phyloP scores from a whole-genome alignment of 2,113 vertebrate species.

The Aegithalos caudatus region DNA sequence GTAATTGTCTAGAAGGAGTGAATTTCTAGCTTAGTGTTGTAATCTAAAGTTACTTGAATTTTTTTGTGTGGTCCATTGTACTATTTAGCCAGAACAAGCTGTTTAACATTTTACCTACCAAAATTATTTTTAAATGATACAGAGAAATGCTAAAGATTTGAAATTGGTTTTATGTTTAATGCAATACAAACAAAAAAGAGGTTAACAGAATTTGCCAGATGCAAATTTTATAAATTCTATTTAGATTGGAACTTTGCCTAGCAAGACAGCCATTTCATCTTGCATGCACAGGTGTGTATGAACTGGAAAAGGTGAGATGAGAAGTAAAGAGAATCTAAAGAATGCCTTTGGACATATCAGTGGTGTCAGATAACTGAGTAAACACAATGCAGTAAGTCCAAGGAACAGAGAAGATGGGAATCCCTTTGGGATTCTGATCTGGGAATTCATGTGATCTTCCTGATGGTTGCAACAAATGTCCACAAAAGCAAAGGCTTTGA shows the following conservation, averaged over 20 bases:
- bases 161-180: conserved; percentile 1
- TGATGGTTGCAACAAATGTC: background rate
- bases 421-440: background rate
- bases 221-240: background rate
- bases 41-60: background rate
- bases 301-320: background rate
- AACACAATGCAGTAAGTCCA: background rate
- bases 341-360: background rate
- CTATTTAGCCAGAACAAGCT: background rate
- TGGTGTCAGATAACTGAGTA: background rate
- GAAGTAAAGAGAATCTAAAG: background rate
- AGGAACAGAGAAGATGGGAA: background rate
- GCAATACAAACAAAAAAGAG: background rate
- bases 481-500: background rate
- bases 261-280: background rate
- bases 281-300: background rate
- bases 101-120: background rate
- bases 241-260: background rate
- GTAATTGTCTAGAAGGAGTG: background rate
- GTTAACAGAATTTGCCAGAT: background rate
- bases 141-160: background rate
- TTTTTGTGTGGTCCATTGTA: background rate
- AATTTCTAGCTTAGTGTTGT: background rate
- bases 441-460: background rate
- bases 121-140: background rate